Base-by-base conservation (phyloP, 2,888 invertebrate genomes). In the Spilosoma lubricipeda region DNA sequence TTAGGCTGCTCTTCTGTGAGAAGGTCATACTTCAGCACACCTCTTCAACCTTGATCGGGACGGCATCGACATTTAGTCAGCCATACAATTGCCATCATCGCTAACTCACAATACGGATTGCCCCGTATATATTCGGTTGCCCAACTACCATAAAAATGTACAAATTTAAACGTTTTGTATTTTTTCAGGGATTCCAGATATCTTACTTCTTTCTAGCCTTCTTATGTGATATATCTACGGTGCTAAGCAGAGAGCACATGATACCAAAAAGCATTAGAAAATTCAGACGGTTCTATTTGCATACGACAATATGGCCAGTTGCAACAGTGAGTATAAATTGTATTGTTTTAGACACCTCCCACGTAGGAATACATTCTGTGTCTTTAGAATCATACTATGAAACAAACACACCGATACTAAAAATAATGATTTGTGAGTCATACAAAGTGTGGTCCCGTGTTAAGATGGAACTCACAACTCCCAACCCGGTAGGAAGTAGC, bases 121-220 rank as follows among this genome's bases (percentile, higher is more conserved):
- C n/a, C n/a, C n/a, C n/a, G n/a, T n/a, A n/a, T n/a, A n/a, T n/a
- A n/a, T n/a, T n/a, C 45, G 45, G 45, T 45, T 45, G 13, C 45
- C 18, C 15, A 45, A 3, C 18, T 45, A 45, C 45, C 45, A 45
- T 45, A 2, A 18, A 45, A 23, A 8, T 52, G 23, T 23, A 1
- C 52, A 5, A 23, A 18, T 56, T n/a, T 59, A 27, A 13, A 30
- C 3, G 7, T 30, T 13, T 59, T 59, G 1, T 59, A 3, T 72
- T 69, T 36, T 90, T 90, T 39, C 85, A 93, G 93, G 74, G 59
- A 0, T 89, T 92, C 64, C 93, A 89, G 52, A 0, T 88, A 5
- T 7, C 72, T 0, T 89, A 89, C 65, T 84, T 86, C 15, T 74
- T 74, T 0, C 30, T 89, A 9, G 88, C 88, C 0, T 73, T 89